Evolutionary conservation across 2,888 invertebrate genomes (phyloP), one percentile per base, ranked within the genome.

Genomic region (Arenicola marina): DNA sequence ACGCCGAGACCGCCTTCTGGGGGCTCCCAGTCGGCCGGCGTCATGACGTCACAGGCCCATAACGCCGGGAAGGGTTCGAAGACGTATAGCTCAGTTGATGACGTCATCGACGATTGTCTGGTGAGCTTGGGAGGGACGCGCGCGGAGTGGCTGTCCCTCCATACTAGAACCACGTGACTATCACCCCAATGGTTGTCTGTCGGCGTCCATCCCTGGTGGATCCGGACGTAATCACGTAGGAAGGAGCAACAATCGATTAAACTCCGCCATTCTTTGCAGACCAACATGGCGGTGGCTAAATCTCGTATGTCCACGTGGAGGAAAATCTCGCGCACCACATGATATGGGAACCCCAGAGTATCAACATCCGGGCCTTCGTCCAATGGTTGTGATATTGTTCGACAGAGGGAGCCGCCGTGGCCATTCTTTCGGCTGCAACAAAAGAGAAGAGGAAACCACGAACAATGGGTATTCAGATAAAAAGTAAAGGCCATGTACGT

Each of bases 241-340:
- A 63, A 63, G 32, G 32, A 28, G 43, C 63, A 63, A 2, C 59
- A 59, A 34, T 63, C 63, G 15, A 63, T 60, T 34, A 58, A 56
- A 46, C 63, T 63, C 4, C 63, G 57, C 63, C 59, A 63, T 28
- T 63, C 63, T 32, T 63, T 63, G 59, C 63, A 63, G n/a, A 60
- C 59, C 43, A 60, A 43, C 63, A 63, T 63, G 56, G 59, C 55
- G 4, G 18, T 7, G 18, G 31, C 24, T 15, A 63, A 32, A 38
- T 63, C 63, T 15, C 15, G 21, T 1, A 63, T 21, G 28, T 48
- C 21, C 15, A 63, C 56, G 1, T 56, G 31, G 21, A 56, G 28
- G 53, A 63, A 63, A 48, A 63, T 60, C 2, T 38, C 4, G 24
- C 43, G 38, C 24, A 34, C 45, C n/a, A 56, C 29, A 15, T 29